phyloP scores from a whole-genome alignment of 2,888 invertebrate species.

The Acanthosepion lycidas region DNA sequence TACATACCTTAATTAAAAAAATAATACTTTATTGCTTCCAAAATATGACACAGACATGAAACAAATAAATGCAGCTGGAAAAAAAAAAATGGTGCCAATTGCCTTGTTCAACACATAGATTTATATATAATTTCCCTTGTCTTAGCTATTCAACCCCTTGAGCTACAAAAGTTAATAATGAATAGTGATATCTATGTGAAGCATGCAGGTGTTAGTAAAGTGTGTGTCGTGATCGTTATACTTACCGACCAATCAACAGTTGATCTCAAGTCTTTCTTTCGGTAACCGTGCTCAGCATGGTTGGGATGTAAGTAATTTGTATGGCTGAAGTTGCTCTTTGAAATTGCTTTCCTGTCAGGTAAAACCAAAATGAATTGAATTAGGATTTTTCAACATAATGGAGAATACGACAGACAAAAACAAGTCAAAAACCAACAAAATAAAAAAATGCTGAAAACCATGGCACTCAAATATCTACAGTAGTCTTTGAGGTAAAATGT shows the following conservation, averaged over 20 bases:
- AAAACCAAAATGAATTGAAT: background rate
- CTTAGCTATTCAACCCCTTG: too few relatives aligned
- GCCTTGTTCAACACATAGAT: too few relatives aligned
- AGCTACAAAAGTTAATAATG: too few relatives aligned
- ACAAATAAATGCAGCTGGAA: too few relatives aligned
- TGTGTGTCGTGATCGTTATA: background rate
- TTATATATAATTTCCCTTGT: too few relatives aligned
- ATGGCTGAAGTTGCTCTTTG: slow-evolving; percentile 68
- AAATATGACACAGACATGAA: too few relatives aligned
- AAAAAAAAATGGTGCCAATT: too few relatives aligned
- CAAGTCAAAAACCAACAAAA: background rate
- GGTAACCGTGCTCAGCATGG: slow-evolving; percentile 69
- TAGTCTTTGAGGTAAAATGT: too few relatives aligned
- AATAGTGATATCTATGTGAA: too few relatives aligned
- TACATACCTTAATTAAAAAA: too few relatives aligned
- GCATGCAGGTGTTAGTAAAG: background rate
- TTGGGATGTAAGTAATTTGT: slow-evolving; percentile 69
- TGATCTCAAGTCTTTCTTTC: slow-evolving; percentile 66
- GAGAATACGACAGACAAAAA: background rate
- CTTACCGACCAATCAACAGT: slow-evolving; percentile 73
- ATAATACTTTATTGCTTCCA: too few relatives aligned
- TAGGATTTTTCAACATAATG: background rate
- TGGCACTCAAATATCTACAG: too few relatives aligned
- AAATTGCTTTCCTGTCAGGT: slow-evolving; percentile 71
- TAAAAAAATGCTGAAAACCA: background rate